These are phyloP conservation scores for Cotesia typhae DNA, from an alignment of 1,140 invertebrate species.

Conservation along the genomic window DNA sequence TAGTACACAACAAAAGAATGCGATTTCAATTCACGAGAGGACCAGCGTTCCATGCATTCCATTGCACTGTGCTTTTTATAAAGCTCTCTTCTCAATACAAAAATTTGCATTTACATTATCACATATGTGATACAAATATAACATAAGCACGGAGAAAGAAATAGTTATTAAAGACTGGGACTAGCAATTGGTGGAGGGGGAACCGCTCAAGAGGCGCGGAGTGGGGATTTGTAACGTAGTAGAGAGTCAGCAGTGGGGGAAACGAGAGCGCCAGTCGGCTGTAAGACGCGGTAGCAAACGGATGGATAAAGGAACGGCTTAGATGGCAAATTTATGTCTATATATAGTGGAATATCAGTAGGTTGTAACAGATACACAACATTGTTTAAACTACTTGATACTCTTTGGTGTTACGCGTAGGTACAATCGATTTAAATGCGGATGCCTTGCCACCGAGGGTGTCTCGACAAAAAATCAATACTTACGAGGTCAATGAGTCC, in stretches of 20 bases:
- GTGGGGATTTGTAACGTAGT: too few relatives aligned
- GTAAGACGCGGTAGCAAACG: constrained; percentile 11
- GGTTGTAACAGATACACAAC: background rate
- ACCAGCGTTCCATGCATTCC: constrained; percentile 25
- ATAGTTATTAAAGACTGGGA: too few relatives aligned
- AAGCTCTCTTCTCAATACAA: constrained; percentile 17
- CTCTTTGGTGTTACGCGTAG: constrained; percentile 42
- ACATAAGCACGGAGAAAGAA: background rate
- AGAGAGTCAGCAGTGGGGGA: too few relatives aligned
- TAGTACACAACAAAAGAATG: constrained; percentile 28
- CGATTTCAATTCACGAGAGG: constrained; percentile 27
- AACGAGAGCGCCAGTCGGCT: too few relatives aligned
- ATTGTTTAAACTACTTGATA: constrained; percentile 15
- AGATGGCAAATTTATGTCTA: background rate
- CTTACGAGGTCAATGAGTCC: constrained; percentile 45
- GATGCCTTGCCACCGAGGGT: constrained; percentile 40
- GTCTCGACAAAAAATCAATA: constrained; percentile 54
- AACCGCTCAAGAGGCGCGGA: too few relatives aligned
- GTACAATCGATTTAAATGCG: constrained; percentile 44
- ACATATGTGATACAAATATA: constrained; percentile 4
- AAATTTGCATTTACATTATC: constrained; percentile 26
- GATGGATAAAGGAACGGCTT: constrained; percentile 13
- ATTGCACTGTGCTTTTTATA: background rate
- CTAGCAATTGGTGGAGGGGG: background rate
- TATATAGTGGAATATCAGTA: too few relatives aligned